A percentile compares a stretch with the other conserved stretches of the same genome.
Evolutionary conservation across 2,888 invertebrate species (phyloP).

Genomic region (Elegia similella): DNA sequence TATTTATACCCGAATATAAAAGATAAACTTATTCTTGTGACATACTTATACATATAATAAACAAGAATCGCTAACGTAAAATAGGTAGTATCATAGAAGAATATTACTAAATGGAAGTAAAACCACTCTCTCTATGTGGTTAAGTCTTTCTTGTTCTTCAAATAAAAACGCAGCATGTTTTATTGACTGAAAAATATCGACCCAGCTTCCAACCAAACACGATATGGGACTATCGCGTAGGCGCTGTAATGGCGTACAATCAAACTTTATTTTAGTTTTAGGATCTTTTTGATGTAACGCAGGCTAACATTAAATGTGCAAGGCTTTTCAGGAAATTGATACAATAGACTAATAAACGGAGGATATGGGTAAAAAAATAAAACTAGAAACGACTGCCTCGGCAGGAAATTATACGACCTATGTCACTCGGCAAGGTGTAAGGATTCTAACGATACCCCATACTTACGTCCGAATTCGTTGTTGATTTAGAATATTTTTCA

Average conservation of each 20-base stretch:
- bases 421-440: too few relatives aligned
- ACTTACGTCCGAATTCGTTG: too few relatives aligned
- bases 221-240: background rate
- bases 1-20: too few relatives aligned
- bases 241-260: background rate
- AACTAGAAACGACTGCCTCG: too few relatives aligned
- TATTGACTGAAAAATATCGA: background rate
- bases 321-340: background rate
- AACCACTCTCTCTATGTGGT: background rate
- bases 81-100: background rate
- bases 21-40: too few relatives aligned
- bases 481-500: too few relatives aligned
- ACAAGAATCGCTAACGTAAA: too few relatives aligned
- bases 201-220: background rate
- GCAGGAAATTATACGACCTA: too few relatives aligned
- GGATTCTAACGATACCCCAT: too few relatives aligned
- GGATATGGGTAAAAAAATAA: too few relatives aligned
- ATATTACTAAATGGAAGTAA: background rate
- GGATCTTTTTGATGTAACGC: background rate
- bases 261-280: slow-evolving; percentile 10
- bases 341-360: too few relatives aligned
- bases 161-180: background rate
- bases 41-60: too few relatives aligned
- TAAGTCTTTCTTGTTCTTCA: background rate
- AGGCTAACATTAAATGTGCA: background rate